These are phyloP conservation scores for Dicyrtomina minuta DNA, from an alignment of 2,888 invertebrate species.

Conservation along the genomic window DNA sequence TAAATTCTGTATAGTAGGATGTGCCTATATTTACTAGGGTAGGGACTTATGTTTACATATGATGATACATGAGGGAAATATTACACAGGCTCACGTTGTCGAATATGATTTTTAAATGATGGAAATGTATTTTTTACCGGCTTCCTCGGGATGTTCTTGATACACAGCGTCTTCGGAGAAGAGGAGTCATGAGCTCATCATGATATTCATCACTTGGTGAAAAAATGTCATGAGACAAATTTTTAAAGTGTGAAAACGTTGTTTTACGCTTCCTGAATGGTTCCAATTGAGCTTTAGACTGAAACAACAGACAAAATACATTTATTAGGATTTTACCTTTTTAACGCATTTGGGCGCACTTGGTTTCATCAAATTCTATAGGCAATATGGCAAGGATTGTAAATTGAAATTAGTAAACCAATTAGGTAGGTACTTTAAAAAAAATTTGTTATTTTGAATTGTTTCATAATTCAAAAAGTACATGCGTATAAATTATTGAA, in stretches of 20 bases:
- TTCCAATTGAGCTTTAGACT: conserved; percentile 57
- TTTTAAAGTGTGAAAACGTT: conserved; percentile 62
- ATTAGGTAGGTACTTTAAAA: no score
- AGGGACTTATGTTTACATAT: background rate
- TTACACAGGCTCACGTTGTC: background rate
- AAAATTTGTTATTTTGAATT: no score
- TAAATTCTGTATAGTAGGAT: no score
- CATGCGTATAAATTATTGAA: no score
- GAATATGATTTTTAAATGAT: background rate
- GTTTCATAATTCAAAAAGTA: no score
- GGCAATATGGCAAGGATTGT: no score
- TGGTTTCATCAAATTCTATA: no score
- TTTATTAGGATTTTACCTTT: no score
- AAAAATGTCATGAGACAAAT: conserved; percentile 65
- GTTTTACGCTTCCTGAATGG: conserved; percentile 60
- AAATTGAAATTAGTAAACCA: no score
- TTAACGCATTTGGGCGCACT: no score
- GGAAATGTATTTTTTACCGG: conserved; percentile 35
- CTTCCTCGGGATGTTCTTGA: conserved; percentile 46
- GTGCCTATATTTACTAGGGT: background rate
- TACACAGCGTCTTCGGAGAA: conserved; percentile 44
- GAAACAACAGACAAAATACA: conserved; percentile 16
- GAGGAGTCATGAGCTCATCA: conserved; percentile 58
- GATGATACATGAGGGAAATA: no score
- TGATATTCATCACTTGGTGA: conserved; percentile 64